Evolutionary conservation across 2,888 invertebrate genomes (phyloP).

Genomic region (Allophyes oxyacanthae): DNA sequence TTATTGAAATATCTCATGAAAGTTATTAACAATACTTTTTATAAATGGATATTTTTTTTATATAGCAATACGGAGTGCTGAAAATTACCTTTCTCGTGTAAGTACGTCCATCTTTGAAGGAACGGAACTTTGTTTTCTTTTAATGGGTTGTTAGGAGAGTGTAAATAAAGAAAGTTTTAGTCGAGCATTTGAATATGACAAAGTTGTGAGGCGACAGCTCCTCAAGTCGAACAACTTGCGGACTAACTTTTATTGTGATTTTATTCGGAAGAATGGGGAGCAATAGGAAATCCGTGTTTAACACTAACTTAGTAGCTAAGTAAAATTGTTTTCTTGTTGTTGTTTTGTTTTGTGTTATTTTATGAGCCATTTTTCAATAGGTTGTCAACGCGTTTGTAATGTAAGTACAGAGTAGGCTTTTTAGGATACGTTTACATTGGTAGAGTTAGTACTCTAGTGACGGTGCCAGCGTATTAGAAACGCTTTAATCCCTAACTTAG

Average conservation of each 20-base stretch:
- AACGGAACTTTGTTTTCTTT: constrained; percentile 28
- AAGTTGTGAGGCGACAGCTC: constrained; percentile 58
- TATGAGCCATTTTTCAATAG: neutral
- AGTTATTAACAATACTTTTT: too few species aligned
- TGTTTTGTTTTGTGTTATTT: constrained; percentile 19
- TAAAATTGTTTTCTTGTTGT: constrained; percentile 37
- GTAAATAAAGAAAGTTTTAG: constrained; percentile 61
- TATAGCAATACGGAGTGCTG: too few species aligned
- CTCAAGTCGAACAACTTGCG: constrained; percentile 32
- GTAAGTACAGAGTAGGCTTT: too few species aligned
- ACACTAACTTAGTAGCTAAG: constrained; percentile 45
- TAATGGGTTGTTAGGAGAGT: constrained; percentile 55
- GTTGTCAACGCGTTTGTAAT: neutral
- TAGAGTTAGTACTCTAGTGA: too few species aligned
- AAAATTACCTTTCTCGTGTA: too few species aligned
- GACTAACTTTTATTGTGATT: constrained; percentile 67
- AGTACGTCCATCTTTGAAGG: constrained; percentile 1
- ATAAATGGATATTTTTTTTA: too few species aligned
- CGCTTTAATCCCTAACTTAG: too few species aligned
- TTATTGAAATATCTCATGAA: too few species aligned
- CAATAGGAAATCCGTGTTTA: constrained; percentile 48
- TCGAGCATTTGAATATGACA: constrained; percentile 65
- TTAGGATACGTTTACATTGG: too few species aligned
- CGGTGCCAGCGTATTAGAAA: too few species aligned
- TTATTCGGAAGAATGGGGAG: constrained; percentile 51